Conservation (phyloP, 2,797 vertebrate genomes). For the Gallinago solitaria region DNA sequence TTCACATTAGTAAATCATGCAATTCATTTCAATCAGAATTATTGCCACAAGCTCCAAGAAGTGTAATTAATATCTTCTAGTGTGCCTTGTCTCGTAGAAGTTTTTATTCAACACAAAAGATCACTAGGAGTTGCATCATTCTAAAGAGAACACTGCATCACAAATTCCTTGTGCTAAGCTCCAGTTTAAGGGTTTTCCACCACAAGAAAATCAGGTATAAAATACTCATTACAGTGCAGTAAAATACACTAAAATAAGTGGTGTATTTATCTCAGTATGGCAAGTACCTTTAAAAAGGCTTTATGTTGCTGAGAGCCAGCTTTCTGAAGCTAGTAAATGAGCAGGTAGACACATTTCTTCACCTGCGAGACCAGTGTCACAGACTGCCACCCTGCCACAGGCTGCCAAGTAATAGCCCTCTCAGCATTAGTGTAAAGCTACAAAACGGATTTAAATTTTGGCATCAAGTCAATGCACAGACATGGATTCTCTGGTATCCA, state of each 20-base stretch:
- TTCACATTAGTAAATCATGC: slow-evolving; percentile 7
- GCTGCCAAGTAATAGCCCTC: background rate
- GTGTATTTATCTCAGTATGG: background rate
- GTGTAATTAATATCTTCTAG: slow-evolving; percentile 34
- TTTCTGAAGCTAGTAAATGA: background rate
- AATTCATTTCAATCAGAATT: slow-evolving; percentile 4
- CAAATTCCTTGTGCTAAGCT: background rate
- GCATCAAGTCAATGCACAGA: background rate
- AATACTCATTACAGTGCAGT: background rate
- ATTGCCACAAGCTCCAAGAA: slow-evolving; percentile 28
- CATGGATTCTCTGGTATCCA: background rate
- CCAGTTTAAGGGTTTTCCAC: background rate
- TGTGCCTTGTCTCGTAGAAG: background rate
- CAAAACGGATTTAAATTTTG: background rate
- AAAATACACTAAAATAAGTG: background rate
- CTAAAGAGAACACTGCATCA: background rate
- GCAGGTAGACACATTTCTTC: background rate
- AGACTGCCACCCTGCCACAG: background rate
- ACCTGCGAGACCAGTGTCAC: background rate
- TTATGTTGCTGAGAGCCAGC: background rate
- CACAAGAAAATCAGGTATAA: background rate
- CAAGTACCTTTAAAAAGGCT: background rate
- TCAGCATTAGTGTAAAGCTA: background rate
- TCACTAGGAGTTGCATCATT: background rate
- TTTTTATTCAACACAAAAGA: background rate